A percentile compares a stretch with the other conserved stretches of the same genome.
These are phyloP conservation scores for Eumacrocentrus americanus DNA, from an alignment of 2,888 invertebrate genomes.

Conservation along the genomic window DNA sequence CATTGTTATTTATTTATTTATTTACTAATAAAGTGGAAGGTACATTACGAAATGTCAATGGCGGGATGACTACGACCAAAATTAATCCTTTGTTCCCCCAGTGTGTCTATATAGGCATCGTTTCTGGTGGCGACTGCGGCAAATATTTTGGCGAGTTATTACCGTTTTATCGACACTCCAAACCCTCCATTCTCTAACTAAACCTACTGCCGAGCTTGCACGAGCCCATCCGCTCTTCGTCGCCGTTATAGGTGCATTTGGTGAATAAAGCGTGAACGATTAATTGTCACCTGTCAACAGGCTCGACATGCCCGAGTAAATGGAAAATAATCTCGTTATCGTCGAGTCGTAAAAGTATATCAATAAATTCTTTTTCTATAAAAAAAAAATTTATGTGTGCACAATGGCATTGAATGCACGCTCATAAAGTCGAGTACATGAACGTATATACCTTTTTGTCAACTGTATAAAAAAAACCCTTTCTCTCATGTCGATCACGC, in stretches of 20 bases:
- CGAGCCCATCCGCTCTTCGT: background rate
- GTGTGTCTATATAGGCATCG: background rate
- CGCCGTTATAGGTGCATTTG: background rate
- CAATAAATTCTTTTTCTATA: background rate
- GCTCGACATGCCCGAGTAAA: too few relatives aligned
- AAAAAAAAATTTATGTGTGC: background rate
- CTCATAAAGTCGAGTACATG: too few relatives aligned
- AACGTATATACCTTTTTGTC: too few relatives aligned
- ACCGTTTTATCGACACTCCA: constrained; percentile 34
- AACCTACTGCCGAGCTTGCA: too few relatives aligned
- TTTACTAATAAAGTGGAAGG: background rate
- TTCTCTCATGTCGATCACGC: background rate
- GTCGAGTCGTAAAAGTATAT: too few relatives aligned
- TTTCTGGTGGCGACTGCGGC: constrained; percentile 7
- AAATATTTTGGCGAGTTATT: constrained; percentile 34
- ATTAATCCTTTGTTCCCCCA: background rate
- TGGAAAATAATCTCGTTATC: too few relatives aligned
- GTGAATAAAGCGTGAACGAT: too few relatives aligned
- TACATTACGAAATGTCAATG: background rate
- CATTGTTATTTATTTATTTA: background rate
- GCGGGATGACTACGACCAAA: background rate
- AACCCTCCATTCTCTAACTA: background rate
- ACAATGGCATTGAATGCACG: too few relatives aligned
- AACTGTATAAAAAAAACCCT: too few relatives aligned
- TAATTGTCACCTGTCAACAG: too few relatives aligned